These are phyloP conservation scores for Turdus rufiventris DNA, from an alignment of 2,113 vertebrate species.

Conservation along the genomic window DNA sequence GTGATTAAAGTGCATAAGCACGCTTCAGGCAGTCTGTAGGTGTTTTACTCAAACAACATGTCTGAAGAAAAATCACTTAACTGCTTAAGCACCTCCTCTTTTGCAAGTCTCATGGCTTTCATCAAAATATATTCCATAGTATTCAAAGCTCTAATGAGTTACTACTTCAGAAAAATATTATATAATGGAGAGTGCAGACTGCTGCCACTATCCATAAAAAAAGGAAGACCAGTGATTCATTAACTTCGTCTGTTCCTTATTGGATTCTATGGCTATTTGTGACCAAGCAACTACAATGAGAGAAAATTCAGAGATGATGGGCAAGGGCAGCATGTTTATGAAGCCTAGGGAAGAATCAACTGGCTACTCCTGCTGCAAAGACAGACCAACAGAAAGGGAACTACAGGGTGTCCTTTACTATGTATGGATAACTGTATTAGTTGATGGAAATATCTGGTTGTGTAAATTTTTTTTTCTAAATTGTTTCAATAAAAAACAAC, in stretches of 20 bases:
- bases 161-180: not conserved
- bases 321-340: not conserved
- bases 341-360: not conserved
- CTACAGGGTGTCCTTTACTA: not conserved
- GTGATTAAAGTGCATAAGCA: not conserved
- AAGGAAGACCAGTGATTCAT: not conserved
- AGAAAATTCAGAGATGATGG: not conserved
- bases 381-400: not conserved
- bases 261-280: not conserved
- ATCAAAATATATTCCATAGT: not conserved
- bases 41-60: not conserved
- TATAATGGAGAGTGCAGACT: not conserved
- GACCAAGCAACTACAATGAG: not conserved
- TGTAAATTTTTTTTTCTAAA: not conserved
- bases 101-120: not conserved
- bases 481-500: not conserved
- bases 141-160: not conserved
- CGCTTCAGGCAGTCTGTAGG: not conserved
- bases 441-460: not conserved
- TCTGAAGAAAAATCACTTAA: not conserved
- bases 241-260: fast-evolving
- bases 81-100: not conserved
- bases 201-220: not conserved
- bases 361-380: not conserved
- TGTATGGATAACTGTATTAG: not conserved